Base-by-base conservation (phyloP, 2,888 invertebrate genomes). In the Hoplodrina ambigua region DNA sequence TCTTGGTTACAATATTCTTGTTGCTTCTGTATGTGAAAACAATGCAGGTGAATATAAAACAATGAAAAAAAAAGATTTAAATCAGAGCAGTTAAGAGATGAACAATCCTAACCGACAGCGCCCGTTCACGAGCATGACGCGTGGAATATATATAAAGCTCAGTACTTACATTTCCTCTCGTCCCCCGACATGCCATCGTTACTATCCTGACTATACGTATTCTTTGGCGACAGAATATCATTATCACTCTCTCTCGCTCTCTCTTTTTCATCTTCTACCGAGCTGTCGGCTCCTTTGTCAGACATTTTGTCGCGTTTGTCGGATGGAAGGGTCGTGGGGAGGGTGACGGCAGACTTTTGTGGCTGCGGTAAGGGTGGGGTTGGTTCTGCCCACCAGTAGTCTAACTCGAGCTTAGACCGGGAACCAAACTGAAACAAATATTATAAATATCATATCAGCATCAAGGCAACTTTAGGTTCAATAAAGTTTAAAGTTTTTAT, bases 351-450 rank as follows among this genome's bases (percentile, higher is more conserved):
- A 7, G 69, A 46, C 41, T 83, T 86, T 60, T 81, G 81, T 0
- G 88, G 88, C 46, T 86, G 88, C 0, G 93, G 92, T 2, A 96
- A 81, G 0, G 96, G 96, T 0, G 93, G 90, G 0, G 94, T 91
- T 0, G 96, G 90, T 64, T 97, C 97, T 58, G 97, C 97, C 98
- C 98, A 98, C 96, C 97, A 97, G 91, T 98, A 98, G 90, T 98
- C 98, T 33, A 98, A 91, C 69, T 97, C 96, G 44, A 98, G 91
- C 91, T 97, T 97, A 0, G 98, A 97, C 73, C 98, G 97, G 69
- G 96, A 95, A 19, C 98, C 98, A 90, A 97, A 97, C 97, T 97
- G 88, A 52, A 94, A 92, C 62, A 69, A 67, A 37, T 37, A 8
- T 37, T 37, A 37, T 37, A 37, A 50, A 50, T 10, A 41, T 41